phyloP scores from a whole-genome alignment of 2,888 invertebrate genomes.

The Apamea crenata region DNA sequence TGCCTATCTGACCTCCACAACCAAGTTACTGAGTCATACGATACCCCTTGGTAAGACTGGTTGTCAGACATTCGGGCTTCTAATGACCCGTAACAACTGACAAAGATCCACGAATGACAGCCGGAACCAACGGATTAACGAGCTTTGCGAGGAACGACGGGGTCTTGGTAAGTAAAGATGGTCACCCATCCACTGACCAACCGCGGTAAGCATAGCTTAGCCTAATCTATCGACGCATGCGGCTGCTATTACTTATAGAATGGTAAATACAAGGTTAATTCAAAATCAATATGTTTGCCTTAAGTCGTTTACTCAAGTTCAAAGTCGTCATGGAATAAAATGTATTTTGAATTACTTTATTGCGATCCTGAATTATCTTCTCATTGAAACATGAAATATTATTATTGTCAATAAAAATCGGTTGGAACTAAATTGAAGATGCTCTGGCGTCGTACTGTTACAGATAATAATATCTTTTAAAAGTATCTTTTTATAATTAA shows the following conservation, averaged over 20 bases:
- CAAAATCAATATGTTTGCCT: constrained; percentile 52
- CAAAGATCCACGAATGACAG: neutral
- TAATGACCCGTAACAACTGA: neutral
- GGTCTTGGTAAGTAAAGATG: neutral
- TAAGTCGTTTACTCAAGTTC: constrained; percentile 52
- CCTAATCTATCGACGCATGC: neutral
- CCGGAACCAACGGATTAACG: neutral
- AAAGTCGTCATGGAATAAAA: constrained; percentile 60
- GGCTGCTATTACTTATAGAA: neutral
- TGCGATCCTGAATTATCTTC: constrained; percentile 51
- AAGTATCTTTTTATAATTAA: constrained; percentile 28
- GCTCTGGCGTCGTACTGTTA: constrained; percentile 21
- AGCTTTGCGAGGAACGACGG: neutral
- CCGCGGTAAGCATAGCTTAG: neutral
- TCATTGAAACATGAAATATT: constrained; percentile 66
- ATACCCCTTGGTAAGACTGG: neutral
- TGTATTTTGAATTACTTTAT: constrained; percentile 59
- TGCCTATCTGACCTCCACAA: neutral
- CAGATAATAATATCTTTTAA: constrained; percentile 5
- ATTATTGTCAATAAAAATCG: constrained; percentile 63
- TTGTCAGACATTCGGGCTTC: neutral
- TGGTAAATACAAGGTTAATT: constrained; percentile 23
- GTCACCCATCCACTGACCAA: neutral
- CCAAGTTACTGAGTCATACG: neutral
- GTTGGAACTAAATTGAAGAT: constrained; percentile 56